phyloP scores from a whole-genome alignment of 2,113 vertebrate species.

The Triplophysa siluroides region DNA sequence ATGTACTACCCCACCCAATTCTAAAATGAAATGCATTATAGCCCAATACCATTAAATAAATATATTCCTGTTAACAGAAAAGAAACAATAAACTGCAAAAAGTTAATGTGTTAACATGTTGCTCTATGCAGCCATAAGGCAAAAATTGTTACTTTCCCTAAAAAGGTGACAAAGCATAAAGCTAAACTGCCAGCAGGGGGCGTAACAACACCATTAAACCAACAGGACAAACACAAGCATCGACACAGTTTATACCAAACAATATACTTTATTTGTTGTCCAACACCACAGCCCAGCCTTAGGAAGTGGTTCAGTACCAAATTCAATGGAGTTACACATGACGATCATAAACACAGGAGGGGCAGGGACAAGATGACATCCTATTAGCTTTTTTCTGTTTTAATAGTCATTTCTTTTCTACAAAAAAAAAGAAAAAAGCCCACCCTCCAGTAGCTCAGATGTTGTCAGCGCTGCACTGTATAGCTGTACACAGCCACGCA shows the following conservation, averaged over 20 bases:
- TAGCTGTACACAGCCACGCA: slow-evolving; percentile 67
- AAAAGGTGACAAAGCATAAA: background rate
- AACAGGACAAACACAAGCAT: slow-evolving; percentile 57
- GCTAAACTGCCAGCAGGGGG: slow-evolving; percentile 21
- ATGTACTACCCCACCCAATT: no score
- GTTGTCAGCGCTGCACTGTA: slow-evolving; percentile 79
- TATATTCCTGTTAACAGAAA: no score
- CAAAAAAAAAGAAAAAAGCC: slow-evolving; percentile 54
- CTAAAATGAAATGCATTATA: no score
- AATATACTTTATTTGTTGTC: slow-evolving; percentile 99
- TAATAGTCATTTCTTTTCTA: slow-evolving; percentile 69
- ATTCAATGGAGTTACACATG: slow-evolving; percentile 99
- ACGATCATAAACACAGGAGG: slow-evolving; percentile 92
- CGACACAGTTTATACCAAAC: slow-evolving; percentile 86
- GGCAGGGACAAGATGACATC: slow-evolving; percentile 83
- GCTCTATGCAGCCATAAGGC: no score
- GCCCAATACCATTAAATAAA: no score
- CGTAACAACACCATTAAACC: background rate
- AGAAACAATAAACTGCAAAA: no score
- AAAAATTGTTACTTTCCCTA: no score
- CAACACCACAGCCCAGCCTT: slow-evolving; percentile 93
- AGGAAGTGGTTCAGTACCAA: slow-evolving; percentile 97
- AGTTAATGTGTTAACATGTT: no score
- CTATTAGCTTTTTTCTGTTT: slow-evolving; percentile 60
- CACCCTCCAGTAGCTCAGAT: slow-evolving; percentile 80